Base-by-base conservation (phyloP, 2,797 vertebrate species). In the Iguana delicatissima region DNA sequence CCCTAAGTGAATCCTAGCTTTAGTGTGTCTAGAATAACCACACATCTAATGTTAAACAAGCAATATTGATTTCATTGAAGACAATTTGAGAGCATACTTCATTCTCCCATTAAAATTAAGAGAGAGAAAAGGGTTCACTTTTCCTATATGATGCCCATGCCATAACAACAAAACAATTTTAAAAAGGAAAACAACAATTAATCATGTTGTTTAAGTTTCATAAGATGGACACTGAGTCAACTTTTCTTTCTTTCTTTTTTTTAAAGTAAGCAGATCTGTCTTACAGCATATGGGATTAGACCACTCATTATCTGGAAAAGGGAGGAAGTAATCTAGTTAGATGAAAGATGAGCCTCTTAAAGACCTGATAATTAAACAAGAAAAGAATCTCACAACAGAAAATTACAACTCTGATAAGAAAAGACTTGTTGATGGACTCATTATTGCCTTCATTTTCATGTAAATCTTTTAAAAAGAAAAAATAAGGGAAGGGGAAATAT, bases 281-380 rank as follows among this genome's bases (percentile, higher is more conserved):
- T 93, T 92, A 89, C 81, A 93, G 29, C 76, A 86, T 79, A 84
- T 81, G 91, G 90, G 92, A 95, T 95, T 96, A 93, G 88, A 92
- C 92, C 92, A 94, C 88, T 88, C 92, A 86, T 87, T 89, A 80
- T 89, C 80, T 87, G 92, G 92, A 93, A 93, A 91, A 86, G 1
- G 29, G 88, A 95, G 89, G 86, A 96, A 95, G 95, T 92, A 93
- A 86, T 93, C 93, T 89, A 95, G 90, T 91, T 89, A 91, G 95
- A 95, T 96, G 94, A 96, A 96, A 96, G 94, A 95, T 88, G 84
- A 94, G 92, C n/a, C 92, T 95, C 89, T 89, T 95, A 94, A 93
- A 96, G 90, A 95, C 93, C 92, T 94, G 95, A 95, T 96, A 96
- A 96, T 96, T 96, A 96, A 95, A 95, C 94, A 32, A 69, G 55